phyloP scores from a whole-genome alignment of 2,113 vertebrate species.

The Dryoscopus gambensis region DNA sequence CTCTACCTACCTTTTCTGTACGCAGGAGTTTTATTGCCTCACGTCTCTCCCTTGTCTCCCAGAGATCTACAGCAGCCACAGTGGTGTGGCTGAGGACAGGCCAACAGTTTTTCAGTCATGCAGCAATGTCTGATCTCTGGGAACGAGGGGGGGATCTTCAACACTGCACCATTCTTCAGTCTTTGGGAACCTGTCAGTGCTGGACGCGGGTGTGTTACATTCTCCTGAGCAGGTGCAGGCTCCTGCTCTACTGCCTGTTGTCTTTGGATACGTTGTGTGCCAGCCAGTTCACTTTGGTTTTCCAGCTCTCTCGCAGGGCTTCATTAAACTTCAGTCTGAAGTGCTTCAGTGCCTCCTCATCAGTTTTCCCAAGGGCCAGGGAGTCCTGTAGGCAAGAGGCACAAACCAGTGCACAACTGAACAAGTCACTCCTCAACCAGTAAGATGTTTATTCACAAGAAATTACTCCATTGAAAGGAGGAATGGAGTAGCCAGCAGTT shows the following conservation, averaged over 20 bases:
- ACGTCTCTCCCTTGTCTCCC: neutral
- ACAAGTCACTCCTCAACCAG: neutral
- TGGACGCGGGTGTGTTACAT: neutral
- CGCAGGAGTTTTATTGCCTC: neutral
- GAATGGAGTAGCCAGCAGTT: neutral
- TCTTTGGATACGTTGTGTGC: slow-evolving; percentile 96
- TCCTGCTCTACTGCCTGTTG: slow-evolving; percentile 79
- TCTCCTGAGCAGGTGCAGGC: neutral
- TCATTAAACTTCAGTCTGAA: slow-evolving; percentile 98
- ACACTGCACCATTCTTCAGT: neutral
- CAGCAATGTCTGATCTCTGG: neutral
- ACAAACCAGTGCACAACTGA: neutral
- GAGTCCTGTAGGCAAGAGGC: slow-evolving; percentile 80
- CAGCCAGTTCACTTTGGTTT: slow-evolving; percentile 99
- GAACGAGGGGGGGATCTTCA: neutral
- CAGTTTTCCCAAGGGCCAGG: slow-evolving; percentile 88
- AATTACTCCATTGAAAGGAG: neutral
- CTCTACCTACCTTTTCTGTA: neutral
- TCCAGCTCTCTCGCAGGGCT: slow-evolving; percentile 96
- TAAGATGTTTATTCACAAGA: neutral
- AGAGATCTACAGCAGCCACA: neutral
- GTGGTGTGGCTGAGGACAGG: neutral
- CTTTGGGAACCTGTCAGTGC: neutral
- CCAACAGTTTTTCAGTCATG: neutral
- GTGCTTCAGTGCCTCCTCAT: slow-evolving; percentile 94